A percentile compares a stretch with the other conserved stretches of the same genome.
phyloP scores from a whole-genome alignment of 2,888 invertebrate species.

The Onchidella celtica region DNA sequence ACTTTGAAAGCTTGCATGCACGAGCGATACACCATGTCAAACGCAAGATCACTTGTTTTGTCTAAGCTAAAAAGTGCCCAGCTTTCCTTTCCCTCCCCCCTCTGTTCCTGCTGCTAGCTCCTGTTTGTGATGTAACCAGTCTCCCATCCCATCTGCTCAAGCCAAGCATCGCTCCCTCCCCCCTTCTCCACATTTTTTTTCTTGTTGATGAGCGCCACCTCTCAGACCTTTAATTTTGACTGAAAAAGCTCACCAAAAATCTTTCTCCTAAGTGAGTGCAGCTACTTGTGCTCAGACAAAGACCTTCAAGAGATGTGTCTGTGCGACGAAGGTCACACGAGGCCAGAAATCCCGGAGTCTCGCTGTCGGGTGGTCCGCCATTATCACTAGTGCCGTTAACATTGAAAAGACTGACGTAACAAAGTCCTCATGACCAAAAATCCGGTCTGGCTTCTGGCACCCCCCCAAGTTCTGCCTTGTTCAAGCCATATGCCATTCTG shows the following conservation, averaged over 20 bases:
- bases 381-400: not conserved
- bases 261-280: not conserved
- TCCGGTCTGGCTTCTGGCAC: not conserved
- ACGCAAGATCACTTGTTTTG: slow-evolving; percentile 18
- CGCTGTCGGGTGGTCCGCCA: not conserved
- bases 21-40: slow-evolving; percentile 28
- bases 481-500: slow-evolving; percentile 14
- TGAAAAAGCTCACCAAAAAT: not conserved
- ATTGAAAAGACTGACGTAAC: not conserved
- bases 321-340: not conserved
- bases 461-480: not conserved
- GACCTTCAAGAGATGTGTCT: not conserved
- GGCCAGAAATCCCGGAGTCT: not conserved
- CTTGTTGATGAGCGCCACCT: too few relatives aligned
- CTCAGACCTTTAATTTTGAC: too few relatives aligned
- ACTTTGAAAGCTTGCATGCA: slow-evolving; percentile 19
- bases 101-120: not conserved
- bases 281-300: slow-evolving; percentile 6
- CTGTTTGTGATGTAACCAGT: slow-evolving; percentile 2
- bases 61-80: not conserved
- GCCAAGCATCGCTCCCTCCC: slow-evolving; percentile 17
- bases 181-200: too few relatives aligned
- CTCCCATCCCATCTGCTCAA: slow-evolving; percentile 13
- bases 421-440: not conserved
- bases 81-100: not conserved